phyloP scores from a whole-genome alignment of 2,888 invertebrate genomes.

The Lymantria dispar region DNA sequence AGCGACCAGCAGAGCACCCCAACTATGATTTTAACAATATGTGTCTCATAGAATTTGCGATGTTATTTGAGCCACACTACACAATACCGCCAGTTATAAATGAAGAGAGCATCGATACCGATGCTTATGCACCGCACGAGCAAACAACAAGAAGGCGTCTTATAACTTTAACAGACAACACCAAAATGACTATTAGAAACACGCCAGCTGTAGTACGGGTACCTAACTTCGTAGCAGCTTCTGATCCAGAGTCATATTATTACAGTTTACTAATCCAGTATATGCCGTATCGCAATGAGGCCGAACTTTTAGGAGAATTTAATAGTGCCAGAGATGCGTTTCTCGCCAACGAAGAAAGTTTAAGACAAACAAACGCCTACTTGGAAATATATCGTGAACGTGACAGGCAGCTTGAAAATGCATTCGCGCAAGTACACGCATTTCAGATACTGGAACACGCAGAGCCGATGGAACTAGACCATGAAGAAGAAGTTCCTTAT shows the following conservation, averaged over 20 bases:
- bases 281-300: conserved; percentile 22
- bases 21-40: conserved; percentile 26
- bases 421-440: conserved; percentile 30
- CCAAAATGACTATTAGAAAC: conserved; percentile 9
- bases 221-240: conserved; percentile 27
- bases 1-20: conserved; percentile 22
- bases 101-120: conserved; percentile 1
- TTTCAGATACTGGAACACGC: conserved; percentile 19
- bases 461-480: conserved; percentile 10
- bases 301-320: conserved; percentile 29
- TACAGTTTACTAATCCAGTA: conserved; percentile 39
- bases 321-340: conserved; percentile 28
- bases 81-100: conserved; percentile 5
- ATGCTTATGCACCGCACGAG: not conserved
- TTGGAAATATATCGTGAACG: conserved; percentile 22
- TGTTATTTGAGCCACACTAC: conserved; percentile 14
- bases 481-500: conserved; percentile 13
- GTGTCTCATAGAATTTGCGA: conserved; percentile 27
- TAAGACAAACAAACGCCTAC: conserved; percentile 13
- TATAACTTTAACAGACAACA: conserved; percentile 14
- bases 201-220: conserved; percentile 20
- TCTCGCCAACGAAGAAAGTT: conserved; percentile 10
- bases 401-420: conserved; percentile 35
- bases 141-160: conserved; percentile 1
- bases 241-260: conserved; percentile 36